A percentile compares a stretch with the other conserved stretches of the same genome.
phyloP scores from a whole-genome alignment of 1,140 invertebrate genomes.

The Heliconius congener region DNA sequence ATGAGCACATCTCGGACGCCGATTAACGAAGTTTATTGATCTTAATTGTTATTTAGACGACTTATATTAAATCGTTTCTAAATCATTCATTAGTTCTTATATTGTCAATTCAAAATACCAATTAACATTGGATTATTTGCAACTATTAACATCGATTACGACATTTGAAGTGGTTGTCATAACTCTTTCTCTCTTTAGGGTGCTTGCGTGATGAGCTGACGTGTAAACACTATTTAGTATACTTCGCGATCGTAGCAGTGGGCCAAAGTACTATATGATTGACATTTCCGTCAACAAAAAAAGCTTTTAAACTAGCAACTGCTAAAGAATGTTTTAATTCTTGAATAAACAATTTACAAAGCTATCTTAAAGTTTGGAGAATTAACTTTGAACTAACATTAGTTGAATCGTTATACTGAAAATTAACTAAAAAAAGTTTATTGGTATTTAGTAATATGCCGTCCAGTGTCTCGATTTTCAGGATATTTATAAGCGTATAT shows the following conservation, averaged over 20 bases:
- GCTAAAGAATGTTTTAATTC: slow-evolving; percentile 6
- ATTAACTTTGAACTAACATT: too few relatives aligned
- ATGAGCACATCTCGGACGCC: slow-evolving; percentile 22
- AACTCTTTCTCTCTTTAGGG: not conserved
- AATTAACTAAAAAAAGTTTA: too few relatives aligned
- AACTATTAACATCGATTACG: not conserved
- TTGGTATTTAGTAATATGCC: not conserved
- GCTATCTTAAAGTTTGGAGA: not conserved
- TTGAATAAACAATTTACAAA: not conserved
- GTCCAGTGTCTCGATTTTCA: too few relatives aligned
- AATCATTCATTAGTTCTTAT: not conserved
- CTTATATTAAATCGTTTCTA: slow-evolving; percentile 20
- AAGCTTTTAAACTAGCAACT: slow-evolving; percentile 37
- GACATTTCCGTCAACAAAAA: slow-evolving; percentile 62
- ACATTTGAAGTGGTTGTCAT: not conserved
- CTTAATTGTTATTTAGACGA: slow-evolving; percentile 23
- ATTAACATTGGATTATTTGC: too few relatives aligned
- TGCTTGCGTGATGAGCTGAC: slow-evolving; percentile 14
- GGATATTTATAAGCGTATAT: too few relatives aligned
- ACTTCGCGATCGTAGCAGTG: slow-evolving; percentile 22
- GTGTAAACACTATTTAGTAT: not conserved
- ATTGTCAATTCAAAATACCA: not conserved
- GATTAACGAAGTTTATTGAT: slow-evolving; percentile 26
- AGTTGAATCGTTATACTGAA: not conserved
- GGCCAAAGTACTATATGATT: slow-evolving; percentile 47